Percentiles rank a stretch among this genome's conserved stretches.
phyloP scores from a whole-genome alignment of 1,140 invertebrate species.

The Arctopsyche grandis region DNA sequence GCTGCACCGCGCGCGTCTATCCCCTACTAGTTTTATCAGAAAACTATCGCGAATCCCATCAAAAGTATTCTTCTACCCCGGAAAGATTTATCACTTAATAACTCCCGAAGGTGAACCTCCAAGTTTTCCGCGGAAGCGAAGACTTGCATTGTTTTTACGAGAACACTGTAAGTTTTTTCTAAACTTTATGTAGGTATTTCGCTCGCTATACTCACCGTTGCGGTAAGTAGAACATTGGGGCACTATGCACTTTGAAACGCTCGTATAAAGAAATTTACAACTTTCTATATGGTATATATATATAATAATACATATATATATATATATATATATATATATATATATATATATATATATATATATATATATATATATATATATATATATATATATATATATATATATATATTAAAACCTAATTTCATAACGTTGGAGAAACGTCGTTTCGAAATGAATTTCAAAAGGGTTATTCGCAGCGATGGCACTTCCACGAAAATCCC shows the following conservation, averaged over 20 bases:
- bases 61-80: background rate
- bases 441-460: background rate
- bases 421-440: background rate
- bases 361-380: too few relatives aligned
- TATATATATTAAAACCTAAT: background rate
- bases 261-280: background rate
- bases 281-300: too few relatives aligned
- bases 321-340: too few relatives aligned
- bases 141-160: background rate
- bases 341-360: too few relatives aligned
- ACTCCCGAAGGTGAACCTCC: conserved; percentile 23
- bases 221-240: background rate
- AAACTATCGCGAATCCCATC: background rate
- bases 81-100: conserved; percentile 44
- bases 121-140: background rate
- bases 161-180: background rate
- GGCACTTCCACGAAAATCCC: conserved; percentile 1
- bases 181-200: background rate
- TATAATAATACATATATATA: too few relatives aligned
- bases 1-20: background rate
- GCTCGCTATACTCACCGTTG: background rate
- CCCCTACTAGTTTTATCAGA: background rate
- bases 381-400: too few relatives aligned
- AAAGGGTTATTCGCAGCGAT: background rate
- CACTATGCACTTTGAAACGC: background rate